Evolutionary conservation across 2,888 invertebrate genomes (phyloP).

Genomic region (Glyphotaelius pellucidus): DNA sequence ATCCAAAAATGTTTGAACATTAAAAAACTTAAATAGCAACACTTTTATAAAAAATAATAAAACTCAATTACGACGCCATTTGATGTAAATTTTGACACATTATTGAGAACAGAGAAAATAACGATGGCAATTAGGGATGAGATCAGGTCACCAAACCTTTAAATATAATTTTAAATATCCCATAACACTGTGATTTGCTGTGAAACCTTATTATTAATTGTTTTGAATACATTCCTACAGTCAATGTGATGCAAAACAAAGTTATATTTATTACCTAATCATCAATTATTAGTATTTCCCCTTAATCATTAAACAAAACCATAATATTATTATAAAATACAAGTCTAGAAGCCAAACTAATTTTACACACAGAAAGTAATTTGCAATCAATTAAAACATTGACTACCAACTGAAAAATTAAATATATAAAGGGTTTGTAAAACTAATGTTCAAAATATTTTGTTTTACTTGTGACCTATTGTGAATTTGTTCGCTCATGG

Average conservation of each 20-base stretch:
- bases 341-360: conserved; percentile 1
- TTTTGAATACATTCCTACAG: background rate
- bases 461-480: conserved; percentile 10
- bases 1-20: too few relatives aligned
- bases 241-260: background rate
- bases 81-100: background rate
- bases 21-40: too few relatives aligned
- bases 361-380: background rate
- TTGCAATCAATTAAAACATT: conserved; percentile 39
- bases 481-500: conserved; percentile 4
- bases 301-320: background rate
- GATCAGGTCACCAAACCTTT: background rate
- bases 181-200: background rate
- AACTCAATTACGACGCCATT: background rate
- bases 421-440: background rate
- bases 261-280: background rate
- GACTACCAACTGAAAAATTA: conserved; percentile 12
- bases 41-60: too few relatives aligned
- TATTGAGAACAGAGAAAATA: background rate
- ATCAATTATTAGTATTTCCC: background rate
- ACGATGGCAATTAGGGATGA: background rate
- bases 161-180: background rate
- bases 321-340: conserved; percentile 13
- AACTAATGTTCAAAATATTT: background rate
- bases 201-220: background rate